Evolutionary conservation across 2,888 invertebrate genomes (phyloP).

Genomic region (Caradrina clavipalpis): DNA sequence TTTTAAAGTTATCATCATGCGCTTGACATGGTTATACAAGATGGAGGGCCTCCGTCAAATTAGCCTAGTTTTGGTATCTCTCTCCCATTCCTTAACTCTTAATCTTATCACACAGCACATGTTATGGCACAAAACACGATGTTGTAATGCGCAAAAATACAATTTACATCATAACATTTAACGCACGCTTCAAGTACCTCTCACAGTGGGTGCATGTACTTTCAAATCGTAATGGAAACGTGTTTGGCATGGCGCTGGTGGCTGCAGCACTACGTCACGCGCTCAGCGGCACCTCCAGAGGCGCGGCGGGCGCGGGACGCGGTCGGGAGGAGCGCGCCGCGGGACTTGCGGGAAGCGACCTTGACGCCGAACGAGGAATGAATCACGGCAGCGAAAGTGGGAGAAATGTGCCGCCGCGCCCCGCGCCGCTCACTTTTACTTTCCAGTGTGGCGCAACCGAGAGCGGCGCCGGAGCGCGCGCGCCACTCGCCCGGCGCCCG

Average conservation of each 20-base stretch:
- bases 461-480: conserved; percentile 83
- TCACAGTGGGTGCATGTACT: conserved; percentile 48
- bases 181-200: conserved; percentile 48
- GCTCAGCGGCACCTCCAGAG: too few relatives aligned
- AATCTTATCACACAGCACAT: conserved; percentile 49
- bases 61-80: conserved; percentile 56
- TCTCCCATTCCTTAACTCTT: conserved; percentile 38
- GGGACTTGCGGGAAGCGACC: conserved; percentile 87
- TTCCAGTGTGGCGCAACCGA: conserved; percentile 90
- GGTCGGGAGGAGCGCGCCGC: conserved; percentile 72
- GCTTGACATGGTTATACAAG: conserved; percentile 42
- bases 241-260: conserved; percentile 52
- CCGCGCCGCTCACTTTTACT: conserved; percentile 90
- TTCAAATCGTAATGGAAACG: conserved; percentile 57
- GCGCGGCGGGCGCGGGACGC: conserved; percentile 41
- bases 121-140: conserved; percentile 47
- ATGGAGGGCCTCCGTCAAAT: conserved; percentile 48
- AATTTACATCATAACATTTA: conserved; percentile 56
- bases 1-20: conserved; percentile 22
- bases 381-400: conserved; percentile 90
- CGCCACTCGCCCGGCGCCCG: conserved; percentile 90
- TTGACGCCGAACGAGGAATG: conserved; percentile 81
- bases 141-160: conserved; percentile 58
- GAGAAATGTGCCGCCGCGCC: conserved; percentile 89
- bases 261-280: conserved; percentile 56